phyloP scores from a whole-genome alignment of 2,113 vertebrate genomes.

The Calyptommatus sinebrachiatus region DNA sequence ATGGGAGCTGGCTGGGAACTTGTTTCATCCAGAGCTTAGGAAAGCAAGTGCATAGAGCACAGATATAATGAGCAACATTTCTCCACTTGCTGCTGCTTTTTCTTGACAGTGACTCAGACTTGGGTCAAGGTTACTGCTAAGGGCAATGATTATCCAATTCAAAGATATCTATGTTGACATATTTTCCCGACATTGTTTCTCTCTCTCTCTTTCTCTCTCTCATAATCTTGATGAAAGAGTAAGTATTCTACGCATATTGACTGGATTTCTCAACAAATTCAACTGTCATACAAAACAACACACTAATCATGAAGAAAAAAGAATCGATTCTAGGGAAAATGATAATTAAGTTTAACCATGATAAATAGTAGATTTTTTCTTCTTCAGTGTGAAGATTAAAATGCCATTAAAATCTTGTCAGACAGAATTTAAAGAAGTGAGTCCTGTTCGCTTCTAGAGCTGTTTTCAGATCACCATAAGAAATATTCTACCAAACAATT shows the following conservation, averaged over 20 bases:
- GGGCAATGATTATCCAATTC: constrained; percentile 27
- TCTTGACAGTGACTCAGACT: constrained; percentile 28
- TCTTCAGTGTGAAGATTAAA: constrained; percentile 27
- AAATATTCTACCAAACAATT: constrained; percentile 37
- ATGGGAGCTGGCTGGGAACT: constrained; percentile 28
- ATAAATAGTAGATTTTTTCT: background rate
- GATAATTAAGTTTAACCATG: constrained; percentile 24
- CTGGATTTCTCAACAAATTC: background rate
- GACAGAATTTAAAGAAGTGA: constrained; percentile 38
- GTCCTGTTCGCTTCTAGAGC: constrained; percentile 43
- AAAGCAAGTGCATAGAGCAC: constrained; percentile 20
- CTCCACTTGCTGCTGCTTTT: constrained; percentile 30
- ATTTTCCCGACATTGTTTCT: background rate
- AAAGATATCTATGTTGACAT: background rate
- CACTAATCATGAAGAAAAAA: constrained; percentile 15
- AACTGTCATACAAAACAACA: constrained; percentile 33
- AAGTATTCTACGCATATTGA: background rate
- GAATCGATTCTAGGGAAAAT: constrained; percentile 14
- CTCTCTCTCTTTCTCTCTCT: background rate
- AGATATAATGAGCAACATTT: constrained; percentile 45
- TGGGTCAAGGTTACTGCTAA: constrained; percentile 51
- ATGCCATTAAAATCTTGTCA: constrained; percentile 20
- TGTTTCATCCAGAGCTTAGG: background rate
- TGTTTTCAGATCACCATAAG: constrained; percentile 27
- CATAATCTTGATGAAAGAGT: constrained; percentile 17